A percentile compares a stretch with the other conserved stretches of the same genome.
These are phyloP conservation scores for Entelurus aequoreus DNA, from an alignment of 2,113 vertebrate genomes.

Conservation along the genomic window DNA sequence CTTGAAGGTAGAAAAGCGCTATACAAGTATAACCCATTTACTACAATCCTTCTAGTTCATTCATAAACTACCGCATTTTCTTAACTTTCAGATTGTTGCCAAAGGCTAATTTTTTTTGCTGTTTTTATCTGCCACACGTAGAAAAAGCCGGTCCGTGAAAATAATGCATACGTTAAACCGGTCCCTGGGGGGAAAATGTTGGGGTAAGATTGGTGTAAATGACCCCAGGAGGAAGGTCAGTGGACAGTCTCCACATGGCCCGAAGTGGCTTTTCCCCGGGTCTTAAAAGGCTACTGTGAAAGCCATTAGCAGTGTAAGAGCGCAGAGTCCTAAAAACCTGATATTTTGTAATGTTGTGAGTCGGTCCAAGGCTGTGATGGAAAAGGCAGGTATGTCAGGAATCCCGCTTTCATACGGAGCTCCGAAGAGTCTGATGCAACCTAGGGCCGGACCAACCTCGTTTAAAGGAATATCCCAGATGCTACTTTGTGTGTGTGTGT, in stretches of 20 bases:
- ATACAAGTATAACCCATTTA: no score
- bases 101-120: no score
- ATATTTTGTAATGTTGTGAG: slow-evolving; percentile 52
- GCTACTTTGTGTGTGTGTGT: slow-evolving; percentile 10
- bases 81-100: no score
- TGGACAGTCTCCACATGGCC: slow-evolving; percentile 17
- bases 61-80: no score
- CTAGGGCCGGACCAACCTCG: slow-evolving; percentile 28
- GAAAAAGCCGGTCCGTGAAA: no score
- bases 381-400: slow-evolving; percentile 68
- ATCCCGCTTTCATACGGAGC: slow-evolving; percentile 49
- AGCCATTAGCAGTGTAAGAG: slow-evolving; percentile 49
- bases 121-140: no score
- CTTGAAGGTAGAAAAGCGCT: no score
- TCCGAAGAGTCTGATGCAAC: slow-evolving; percentile 58
- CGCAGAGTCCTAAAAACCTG: slow-evolving; percentile 50
- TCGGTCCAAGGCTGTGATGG: slow-evolving; percentile 59
- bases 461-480: slow-evolving; percentile 55
- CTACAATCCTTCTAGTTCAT: no score
- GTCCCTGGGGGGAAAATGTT: no score
- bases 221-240: neutral
- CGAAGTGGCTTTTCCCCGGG: slow-evolving; percentile 35
- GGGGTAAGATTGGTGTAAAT: no score
- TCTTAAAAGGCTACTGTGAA: slow-evolving; percentile 40
- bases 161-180: no score